Conservation (phyloP, 2,888 invertebrate genomes). For the Patella pellucida region DNA sequence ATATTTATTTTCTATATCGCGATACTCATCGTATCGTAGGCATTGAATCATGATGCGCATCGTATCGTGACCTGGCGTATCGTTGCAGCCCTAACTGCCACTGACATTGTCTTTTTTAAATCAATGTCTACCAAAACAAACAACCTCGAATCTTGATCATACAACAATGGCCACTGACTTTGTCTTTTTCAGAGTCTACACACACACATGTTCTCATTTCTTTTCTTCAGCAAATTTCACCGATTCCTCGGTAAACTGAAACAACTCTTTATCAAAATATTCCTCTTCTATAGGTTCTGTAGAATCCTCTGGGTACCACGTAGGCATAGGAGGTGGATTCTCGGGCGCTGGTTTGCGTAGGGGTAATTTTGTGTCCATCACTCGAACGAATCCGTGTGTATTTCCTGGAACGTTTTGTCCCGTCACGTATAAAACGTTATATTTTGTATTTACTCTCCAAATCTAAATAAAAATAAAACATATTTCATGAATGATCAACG, state of each 20-base stretch:
- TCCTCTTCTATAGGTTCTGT: constrained; percentile 78
- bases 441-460: constrained; percentile 91
- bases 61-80: too few relatives aligned
- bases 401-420: constrained; percentile 88
- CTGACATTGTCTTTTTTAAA: too few relatives aligned
- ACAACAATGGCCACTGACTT: not conserved
- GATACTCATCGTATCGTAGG: too few relatives aligned
- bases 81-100: too few relatives aligned
- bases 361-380: constrained; percentile 85
- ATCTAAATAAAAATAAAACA: constrained; percentile 77
- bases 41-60: too few relatives aligned
- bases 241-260: constrained; percentile 76
- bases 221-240: constrained; percentile 30
- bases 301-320: constrained; percentile 77
- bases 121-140: too few relatives aligned
- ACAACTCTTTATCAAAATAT: constrained; percentile 82
- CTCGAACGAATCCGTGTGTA: constrained; percentile 76
- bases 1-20: too few relatives aligned
- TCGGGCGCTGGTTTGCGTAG: constrained; percentile 35
- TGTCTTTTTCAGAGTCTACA: not conserved
- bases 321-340: constrained; percentile 79
- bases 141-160: not conserved
- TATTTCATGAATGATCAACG: not conserved
- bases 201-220: not conserved
- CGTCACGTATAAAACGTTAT: constrained; percentile 90